Conservation (phyloP, 2,113 vertebrate genomes). For the Sylvilagus bachmani region DNA sequence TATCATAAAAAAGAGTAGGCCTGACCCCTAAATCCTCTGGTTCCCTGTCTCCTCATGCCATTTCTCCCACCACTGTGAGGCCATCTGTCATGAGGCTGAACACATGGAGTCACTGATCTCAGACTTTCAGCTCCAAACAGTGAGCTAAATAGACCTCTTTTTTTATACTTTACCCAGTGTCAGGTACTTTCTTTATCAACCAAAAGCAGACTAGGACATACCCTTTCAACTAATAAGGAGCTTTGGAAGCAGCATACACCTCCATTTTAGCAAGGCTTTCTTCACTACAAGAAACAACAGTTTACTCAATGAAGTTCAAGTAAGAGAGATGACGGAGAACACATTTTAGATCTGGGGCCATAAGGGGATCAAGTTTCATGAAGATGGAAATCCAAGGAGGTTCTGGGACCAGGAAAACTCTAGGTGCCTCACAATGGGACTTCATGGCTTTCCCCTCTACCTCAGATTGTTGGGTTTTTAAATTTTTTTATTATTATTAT, state of each 20-base stretch:
- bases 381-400: neutral
- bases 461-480: too few relatives aligned
- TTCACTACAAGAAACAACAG: neutral
- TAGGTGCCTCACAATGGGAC: neutral
- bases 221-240: constrained; percentile 7
- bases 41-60: too few relatives aligned
- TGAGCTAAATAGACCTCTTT: too few relatives aligned
- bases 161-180: too few relatives aligned
- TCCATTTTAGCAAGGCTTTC: neutral
- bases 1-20: too few relatives aligned
- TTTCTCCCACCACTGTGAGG: too few relatives aligned
- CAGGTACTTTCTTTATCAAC: too few relatives aligned
- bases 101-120: too few relatives aligned
- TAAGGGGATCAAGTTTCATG: neutral
- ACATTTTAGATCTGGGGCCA: neutral
- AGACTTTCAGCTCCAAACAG: too few relatives aligned
- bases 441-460: neutral
- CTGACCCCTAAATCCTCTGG: too few relatives aligned
- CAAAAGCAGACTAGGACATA: neutral
- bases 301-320: neutral
- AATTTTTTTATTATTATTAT: too few relatives aligned
- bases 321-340: constrained; percentile 20
- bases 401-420: neutral
- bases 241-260: neutral
- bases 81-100: too few relatives aligned